Conservation (phyloP, 2,113 vertebrate species). For the Typhlomys cinereus region DNA sequence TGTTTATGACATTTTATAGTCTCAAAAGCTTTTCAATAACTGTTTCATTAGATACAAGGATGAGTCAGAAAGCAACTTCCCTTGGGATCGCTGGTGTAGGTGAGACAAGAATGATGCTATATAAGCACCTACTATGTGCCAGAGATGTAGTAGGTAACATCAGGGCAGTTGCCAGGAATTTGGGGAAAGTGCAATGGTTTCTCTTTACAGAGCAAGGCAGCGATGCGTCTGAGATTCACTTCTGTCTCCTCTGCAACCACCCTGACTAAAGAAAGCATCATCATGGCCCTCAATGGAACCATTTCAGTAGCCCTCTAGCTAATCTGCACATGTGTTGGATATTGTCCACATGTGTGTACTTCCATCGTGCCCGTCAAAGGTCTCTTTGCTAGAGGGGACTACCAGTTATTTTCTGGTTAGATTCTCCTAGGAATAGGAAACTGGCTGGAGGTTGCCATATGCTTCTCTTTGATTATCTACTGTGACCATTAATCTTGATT, state of each 20-base stretch:
- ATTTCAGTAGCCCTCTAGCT: neutral
- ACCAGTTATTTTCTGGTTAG: neutral
- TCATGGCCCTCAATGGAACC: neutral
- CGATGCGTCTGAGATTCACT: neutral
- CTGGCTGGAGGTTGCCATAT: neutral
- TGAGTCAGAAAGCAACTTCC: neutral
- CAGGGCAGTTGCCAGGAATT: neutral
- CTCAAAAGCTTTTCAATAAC: neutral
- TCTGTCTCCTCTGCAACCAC: neutral
- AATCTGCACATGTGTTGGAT: neutral
- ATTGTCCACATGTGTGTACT: neutral
- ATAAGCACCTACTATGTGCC: neutral
- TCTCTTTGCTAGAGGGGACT: neutral
- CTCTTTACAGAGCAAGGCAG: neutral
- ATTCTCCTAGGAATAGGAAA: neutral
- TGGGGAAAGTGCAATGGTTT: neutral
- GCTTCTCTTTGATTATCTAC: neutral
- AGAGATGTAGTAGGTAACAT: neutral
- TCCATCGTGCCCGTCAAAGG: neutral
- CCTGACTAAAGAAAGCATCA: neutral
- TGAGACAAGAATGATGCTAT: neutral
- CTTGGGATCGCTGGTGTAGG: neutral
- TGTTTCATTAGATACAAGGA: neutral
- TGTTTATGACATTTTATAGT: neutral
- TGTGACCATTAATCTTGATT: neutral